phyloP scores from a whole-genome alignment of 2,888 invertebrate species.

The Nomada fabriciana region DNA sequence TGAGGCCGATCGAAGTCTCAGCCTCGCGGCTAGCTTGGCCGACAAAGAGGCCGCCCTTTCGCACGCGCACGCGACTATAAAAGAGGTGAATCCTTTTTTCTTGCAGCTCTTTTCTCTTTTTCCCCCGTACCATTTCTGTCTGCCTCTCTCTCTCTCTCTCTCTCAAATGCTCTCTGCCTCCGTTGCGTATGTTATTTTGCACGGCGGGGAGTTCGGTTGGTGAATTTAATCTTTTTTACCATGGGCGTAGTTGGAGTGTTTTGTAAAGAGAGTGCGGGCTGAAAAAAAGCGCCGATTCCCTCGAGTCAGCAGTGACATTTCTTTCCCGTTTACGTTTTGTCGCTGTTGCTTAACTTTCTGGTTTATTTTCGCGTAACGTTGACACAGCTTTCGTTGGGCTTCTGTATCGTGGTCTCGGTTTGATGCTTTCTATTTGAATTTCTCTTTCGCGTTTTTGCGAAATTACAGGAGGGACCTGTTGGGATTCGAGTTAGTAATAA shows the following conservation, averaged over 20 bases:
- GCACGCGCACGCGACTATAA: slow-evolving; percentile 93
- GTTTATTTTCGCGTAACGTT: slow-evolving; percentile 37
- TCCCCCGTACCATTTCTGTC: background rate
- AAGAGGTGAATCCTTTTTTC: slow-evolving; percentile 87
- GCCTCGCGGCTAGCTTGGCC: slow-evolving; percentile 94
- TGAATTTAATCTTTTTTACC: slow-evolving; percentile 30
- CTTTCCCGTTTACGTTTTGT: background rate
- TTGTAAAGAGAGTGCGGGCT: slow-evolving; percentile 6
- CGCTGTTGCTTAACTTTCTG: slow-evolving; percentile 5
- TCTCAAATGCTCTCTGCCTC: background rate
- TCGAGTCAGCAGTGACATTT: background rate
- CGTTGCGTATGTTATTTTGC: slow-evolving; percentile 15
- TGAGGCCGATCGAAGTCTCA: slow-evolving; percentile 94
- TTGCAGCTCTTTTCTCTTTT: no score
- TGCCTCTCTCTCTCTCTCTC: background rate
- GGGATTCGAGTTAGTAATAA: no score
- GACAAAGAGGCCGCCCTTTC: slow-evolving; percentile 94
- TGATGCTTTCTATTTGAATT: no score
- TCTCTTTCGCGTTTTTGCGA: no score
- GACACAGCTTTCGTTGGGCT: slow-evolving; percentile 25
- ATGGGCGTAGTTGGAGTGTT: slow-evolving; percentile 15
- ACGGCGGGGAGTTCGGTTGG: slow-evolving; percentile 16
- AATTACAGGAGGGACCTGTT: no score
- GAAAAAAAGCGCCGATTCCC: background rate
- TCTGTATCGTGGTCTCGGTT: background rate